Evolutionary conservation across 2,113 vertebrate species (phyloP).

Genomic region (Oceanodroma tethys): DNA sequence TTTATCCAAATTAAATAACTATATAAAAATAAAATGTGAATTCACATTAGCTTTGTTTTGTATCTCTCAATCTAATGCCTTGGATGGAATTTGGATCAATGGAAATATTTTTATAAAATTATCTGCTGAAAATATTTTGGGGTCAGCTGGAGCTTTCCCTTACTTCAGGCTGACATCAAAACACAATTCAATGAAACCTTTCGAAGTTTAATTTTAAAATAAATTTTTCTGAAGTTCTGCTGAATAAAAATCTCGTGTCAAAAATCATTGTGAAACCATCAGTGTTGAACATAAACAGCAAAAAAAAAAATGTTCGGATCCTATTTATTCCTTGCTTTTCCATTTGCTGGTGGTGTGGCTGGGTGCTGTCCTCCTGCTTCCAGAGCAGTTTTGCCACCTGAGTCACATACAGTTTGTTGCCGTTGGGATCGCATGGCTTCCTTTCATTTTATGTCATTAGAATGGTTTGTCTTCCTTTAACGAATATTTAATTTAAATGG

Average conservation of each 20-base stretch:
- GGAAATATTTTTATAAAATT: not conserved
- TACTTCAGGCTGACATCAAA: not conserved
- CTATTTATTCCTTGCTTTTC: not conserved
- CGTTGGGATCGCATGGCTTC: not conserved
- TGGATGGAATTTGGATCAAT: not conserved
- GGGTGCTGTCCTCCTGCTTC: not conserved
- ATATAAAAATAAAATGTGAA: not conserved
- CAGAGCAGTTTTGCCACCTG: not conserved
- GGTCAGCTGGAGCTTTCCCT: not conserved
- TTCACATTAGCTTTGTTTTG: not conserved
- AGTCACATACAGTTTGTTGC: rapidly evolving
- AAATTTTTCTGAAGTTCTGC: not conserved
- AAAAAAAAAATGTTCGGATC: not conserved
- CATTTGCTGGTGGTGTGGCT: rapidly evolving
- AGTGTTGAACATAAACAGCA: not conserved
- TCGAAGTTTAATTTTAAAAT: not conserved
- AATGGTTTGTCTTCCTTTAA: not conserved
- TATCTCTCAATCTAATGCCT: not conserved
- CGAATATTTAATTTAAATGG: rapidly evolving
- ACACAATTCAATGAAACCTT: not conserved
- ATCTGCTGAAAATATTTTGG: not conserved
- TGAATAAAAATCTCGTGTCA: not conserved
- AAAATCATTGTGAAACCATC: not conserved
- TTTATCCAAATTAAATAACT: not conserved
- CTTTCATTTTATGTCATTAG: rapidly evolving